Conservation (phyloP, 2,113 vertebrate species). For the Colinus virginianus region DNA sequence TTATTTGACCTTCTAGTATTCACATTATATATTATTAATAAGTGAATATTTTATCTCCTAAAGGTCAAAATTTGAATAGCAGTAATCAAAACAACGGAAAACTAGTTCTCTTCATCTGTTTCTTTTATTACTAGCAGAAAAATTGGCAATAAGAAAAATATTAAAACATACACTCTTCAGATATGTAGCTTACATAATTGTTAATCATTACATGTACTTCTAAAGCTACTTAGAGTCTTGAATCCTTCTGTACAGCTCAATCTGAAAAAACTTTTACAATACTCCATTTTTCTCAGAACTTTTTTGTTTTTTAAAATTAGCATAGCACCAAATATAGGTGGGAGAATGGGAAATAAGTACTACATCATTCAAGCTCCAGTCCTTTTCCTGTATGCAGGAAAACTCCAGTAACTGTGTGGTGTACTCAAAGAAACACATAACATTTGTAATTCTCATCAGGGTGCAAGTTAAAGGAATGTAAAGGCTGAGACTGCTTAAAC, state of each 20-base stretch:
- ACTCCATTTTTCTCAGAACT: not conserved
- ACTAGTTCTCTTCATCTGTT: not conserved
- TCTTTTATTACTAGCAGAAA: conserved; percentile 9
- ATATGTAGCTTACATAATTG: not conserved
- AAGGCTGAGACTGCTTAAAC: not conserved
- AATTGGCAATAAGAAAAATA: conserved; percentile 16
- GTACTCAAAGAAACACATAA: not conserved
- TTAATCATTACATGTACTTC: conserved; percentile 19
- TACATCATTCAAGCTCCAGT: not conserved
- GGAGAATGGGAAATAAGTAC: not conserved
- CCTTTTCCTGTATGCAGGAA: not conserved
- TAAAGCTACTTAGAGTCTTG: not conserved
- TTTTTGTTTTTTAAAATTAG: not conserved
- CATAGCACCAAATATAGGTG: not conserved
- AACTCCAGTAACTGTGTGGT: not conserved
- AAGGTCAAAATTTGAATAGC: conserved; percentile 1
- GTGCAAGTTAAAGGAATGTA: not conserved
- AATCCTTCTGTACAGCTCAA: not conserved
- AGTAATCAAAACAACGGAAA: conserved; percentile 36
- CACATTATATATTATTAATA: not conserved
- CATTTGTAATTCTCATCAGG: not conserved
- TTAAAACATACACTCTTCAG: conserved; percentile 10
- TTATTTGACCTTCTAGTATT: conserved; percentile 13
- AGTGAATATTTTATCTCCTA: not conserved
- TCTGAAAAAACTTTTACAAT: not conserved